Evolutionary conservation across 2,113 vertebrate species (phyloP).

Genomic region (Datnioides undecimradiatus): DNA sequence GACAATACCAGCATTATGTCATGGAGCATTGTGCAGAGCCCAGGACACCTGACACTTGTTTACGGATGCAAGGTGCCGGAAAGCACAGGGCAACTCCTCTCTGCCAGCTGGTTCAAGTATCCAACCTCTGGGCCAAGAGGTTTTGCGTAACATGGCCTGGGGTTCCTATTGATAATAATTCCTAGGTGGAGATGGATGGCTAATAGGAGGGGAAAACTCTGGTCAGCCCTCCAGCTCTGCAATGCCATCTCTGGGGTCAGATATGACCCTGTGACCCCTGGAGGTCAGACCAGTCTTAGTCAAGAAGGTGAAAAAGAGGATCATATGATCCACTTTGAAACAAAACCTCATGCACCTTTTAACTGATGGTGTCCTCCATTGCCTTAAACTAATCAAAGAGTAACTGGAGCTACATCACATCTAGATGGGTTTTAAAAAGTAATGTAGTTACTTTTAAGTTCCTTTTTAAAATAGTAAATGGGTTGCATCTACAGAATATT

Average conservation of each 20-base stretch:
- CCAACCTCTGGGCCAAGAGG: constrained; percentile 54
- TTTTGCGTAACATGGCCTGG: constrained; percentile 64
- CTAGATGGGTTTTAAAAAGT: background rate
- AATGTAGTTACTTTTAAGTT: background rate
- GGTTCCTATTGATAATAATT: constrained; percentile 77
- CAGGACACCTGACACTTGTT: constrained; percentile 69
- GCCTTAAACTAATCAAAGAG: background rate
- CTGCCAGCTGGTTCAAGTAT: constrained; percentile 61
- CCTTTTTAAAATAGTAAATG: background rate
- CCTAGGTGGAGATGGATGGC: constrained; percentile 81
- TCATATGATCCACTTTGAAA: background rate
- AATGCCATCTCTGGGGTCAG: constrained; percentile 32
- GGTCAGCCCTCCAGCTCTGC: constrained; percentile 53
- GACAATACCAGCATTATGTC: constrained; percentile 42
- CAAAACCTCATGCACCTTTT: background rate
- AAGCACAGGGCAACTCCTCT: constrained; percentile 28
- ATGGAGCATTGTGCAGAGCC: constrained; percentile 3
- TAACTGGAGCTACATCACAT: background rate
- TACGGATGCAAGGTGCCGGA: constrained; percentile 52
- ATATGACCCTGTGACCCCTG: constrained; percentile 50
- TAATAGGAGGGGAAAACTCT: constrained; percentile 67
- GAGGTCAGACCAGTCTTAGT: constrained; percentile 39
- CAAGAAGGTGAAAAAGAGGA: constrained; percentile 1
- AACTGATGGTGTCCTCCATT: background rate
- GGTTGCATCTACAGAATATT: background rate